phyloP scores from a whole-genome alignment of 2,888 invertebrate species.

The Rhagium mordax region DNA sequence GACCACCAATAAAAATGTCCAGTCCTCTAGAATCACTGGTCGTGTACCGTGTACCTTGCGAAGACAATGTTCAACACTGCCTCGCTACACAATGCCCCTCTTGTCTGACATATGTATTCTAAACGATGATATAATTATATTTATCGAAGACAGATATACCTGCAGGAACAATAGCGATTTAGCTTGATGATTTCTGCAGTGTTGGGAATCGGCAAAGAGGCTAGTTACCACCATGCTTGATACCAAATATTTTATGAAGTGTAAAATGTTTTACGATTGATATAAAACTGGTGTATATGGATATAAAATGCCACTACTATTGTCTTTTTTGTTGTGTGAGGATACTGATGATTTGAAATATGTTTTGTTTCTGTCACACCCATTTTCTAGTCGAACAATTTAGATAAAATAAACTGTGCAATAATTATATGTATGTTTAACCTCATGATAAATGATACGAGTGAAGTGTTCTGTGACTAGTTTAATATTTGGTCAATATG shows the following conservation, averaged over 20 bases:
- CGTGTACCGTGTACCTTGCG: slow-evolving; percentile 7
- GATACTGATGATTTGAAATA: too few relatives aligned
- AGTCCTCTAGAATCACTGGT: slow-evolving; percentile 31
- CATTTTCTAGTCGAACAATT: too few relatives aligned
- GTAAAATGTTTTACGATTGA: not conserved
- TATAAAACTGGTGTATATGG: not conserved
- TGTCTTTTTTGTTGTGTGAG: too few relatives aligned
- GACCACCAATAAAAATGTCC: slow-evolving; percentile 62
- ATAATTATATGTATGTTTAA: too few relatives aligned
- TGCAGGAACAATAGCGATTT: slow-evolving; percentile 19
- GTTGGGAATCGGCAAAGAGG: not conserved
- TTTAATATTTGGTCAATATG: too few relatives aligned
- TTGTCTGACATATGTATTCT: slow-evolving; percentile 32
- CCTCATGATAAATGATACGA: too few relatives aligned
- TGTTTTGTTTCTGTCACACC: too few relatives aligned
- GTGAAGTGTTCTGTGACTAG: too few relatives aligned
- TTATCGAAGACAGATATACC: slow-evolving; percentile 24
- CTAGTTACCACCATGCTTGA: not conserved
- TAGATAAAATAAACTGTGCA: too few relatives aligned
- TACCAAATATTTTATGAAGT: not conserved
- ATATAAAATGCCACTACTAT: too few relatives aligned
- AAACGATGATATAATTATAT: slow-evolving; percentile 34
- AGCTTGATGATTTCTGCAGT: not conserved
- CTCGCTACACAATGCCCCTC: slow-evolving; percentile 32
- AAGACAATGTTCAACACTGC: slow-evolving; percentile 30